Evolutionary conservation across 2,888 invertebrate species (phyloP).

Genomic region (Synanthedon myopaeformis): DNA sequence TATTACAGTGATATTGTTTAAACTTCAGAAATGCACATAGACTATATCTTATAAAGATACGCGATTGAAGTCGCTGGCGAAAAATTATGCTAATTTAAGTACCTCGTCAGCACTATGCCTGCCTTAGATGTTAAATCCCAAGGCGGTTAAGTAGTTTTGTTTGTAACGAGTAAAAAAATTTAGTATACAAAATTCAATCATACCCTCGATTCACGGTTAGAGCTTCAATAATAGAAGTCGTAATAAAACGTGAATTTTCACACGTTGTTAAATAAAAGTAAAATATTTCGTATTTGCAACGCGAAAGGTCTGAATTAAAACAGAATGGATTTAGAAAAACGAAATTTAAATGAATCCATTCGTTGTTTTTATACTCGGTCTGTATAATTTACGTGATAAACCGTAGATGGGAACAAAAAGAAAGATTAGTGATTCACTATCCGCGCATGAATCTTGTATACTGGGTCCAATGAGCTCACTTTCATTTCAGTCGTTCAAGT

Average conservation of each 20-base stretch:
- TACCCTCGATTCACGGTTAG: neutral
- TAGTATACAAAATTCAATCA: neutral
- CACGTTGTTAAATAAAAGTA: neutral
- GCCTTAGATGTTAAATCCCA: too few species aligned
- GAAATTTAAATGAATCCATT: neutral
- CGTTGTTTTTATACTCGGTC: neutral
- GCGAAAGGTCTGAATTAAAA: slow-evolving; percentile 9
- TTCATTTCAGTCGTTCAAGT: too few species aligned
- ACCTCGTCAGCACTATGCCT: too few species aligned
- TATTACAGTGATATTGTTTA: too few species aligned
- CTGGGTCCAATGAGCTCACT: too few species aligned
- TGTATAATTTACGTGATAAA: neutral
- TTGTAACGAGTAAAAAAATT: neutral
- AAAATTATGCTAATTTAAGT: too few species aligned
- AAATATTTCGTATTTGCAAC: neutral
- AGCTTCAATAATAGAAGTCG: neutral
- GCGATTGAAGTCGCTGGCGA: too few species aligned
- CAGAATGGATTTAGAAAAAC: neutral
- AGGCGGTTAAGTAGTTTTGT: neutral
- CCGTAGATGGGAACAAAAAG: too few species aligned
- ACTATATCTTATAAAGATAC: too few species aligned
- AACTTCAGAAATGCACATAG: too few species aligned
- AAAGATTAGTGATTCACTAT: neutral
- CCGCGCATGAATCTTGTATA: too few species aligned
- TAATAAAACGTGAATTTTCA: neutral